Evolutionary conservation across 2,113 vertebrate genomes (phyloP).

Genomic region (Sterna hirundo): DNA sequence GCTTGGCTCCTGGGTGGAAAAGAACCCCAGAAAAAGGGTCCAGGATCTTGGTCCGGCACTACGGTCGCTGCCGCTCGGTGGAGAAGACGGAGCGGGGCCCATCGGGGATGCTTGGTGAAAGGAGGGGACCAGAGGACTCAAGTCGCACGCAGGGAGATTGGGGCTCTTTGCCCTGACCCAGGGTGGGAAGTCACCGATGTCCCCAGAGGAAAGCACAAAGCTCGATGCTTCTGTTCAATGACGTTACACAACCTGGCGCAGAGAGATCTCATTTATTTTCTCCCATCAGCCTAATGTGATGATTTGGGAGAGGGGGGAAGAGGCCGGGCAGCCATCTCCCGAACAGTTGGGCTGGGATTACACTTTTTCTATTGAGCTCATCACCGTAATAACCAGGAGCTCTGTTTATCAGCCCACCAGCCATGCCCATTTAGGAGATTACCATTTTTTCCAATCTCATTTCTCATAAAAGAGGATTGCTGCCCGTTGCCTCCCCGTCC

Average conservation of each 20-base stretch:
- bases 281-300: conserved; percentile 75
- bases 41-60: neutral
- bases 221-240: conserved; percentile 27
- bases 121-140: neutral
- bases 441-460: conserved; percentile 78
- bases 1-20: neutral
- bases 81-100: neutral
- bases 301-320: conserved; percentile 15
- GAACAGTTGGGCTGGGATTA: conserved; percentile 75
- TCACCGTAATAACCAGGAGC: conserved; percentile 73
- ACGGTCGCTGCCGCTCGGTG: neutral
- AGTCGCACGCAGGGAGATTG: neutral
- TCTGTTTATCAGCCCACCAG: conserved; percentile 70
- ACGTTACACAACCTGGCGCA: conserved; percentile 52
- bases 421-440: conserved; percentile 78
- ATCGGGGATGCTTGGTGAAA: neutral
- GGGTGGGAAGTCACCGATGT: neutral
- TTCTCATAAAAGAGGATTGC: conserved; percentile 81
- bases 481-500: conserved; percentile 8
- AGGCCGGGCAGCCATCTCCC: conserved; percentile 40
- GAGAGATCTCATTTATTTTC: conserved; percentile 54
- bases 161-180: neutral
- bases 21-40: neutral
- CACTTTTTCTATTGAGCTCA: conserved; percentile 62
- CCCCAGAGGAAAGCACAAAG: conserved; percentile 23